These are phyloP conservation scores for Toxotes jaculatrix DNA, from an alignment of 2,113 vertebrate genomes.

Conservation along the genomic window DNA sequence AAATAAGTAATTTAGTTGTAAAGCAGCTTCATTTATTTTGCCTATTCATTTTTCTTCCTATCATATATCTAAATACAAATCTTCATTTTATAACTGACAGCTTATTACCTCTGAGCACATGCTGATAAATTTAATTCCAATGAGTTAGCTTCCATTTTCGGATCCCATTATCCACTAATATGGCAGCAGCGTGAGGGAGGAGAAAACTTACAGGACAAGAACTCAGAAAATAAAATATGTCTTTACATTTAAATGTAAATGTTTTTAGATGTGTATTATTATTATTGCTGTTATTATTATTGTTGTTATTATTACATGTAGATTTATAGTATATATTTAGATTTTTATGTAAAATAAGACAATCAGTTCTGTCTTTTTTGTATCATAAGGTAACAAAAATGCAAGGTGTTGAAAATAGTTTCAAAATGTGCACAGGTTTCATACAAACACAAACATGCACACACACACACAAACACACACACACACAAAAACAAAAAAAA, in stretches of 20 bases:
- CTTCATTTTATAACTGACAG: constrained; percentile 88
- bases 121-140: constrained; percentile 88
- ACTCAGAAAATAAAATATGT: constrained; percentile 53
- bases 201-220: constrained; percentile 62
- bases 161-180: constrained; percentile 85
- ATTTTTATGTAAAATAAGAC: background rate
- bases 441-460: background rate
- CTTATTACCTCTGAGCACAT: constrained; percentile 88
- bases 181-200: constrained; percentile 73
- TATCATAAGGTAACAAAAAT: background rate
- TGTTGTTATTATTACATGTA: background rate
- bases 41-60: constrained; percentile 84
- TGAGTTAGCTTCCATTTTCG: constrained; percentile 86
- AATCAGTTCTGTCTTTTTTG: background rate
- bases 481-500: too few species aligned
- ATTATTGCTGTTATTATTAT: constrained; percentile 1
- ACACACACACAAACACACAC: too few species aligned
- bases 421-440: background rate
- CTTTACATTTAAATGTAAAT: constrained; percentile 37
- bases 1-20: constrained; percentile 87
- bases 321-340: background rate
- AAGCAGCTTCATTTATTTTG: constrained; percentile 85
- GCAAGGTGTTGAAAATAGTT: background rate
- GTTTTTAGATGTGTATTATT: constrained; percentile 7
- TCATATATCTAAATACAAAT: constrained; percentile 89